phyloP scores from a whole-genome alignment of 2,888 invertebrate species.

The Laspeyria flexula region DNA sequence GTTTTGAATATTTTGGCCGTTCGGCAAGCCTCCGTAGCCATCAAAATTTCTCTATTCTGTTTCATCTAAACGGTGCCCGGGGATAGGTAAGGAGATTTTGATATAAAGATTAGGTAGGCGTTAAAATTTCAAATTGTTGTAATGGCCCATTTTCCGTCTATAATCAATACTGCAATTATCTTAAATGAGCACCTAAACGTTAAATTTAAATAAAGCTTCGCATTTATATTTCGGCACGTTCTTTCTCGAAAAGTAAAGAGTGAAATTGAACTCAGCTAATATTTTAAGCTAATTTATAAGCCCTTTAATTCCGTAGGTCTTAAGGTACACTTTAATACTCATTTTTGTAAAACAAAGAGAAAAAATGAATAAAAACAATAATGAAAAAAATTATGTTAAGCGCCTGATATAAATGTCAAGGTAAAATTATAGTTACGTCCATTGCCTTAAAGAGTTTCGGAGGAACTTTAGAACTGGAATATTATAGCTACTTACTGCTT shows the following conservation, averaged over 20 bases:
- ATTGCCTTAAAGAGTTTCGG: constrained; percentile 37
- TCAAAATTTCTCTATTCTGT: constrained; percentile 51
- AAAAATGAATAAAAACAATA: constrained; percentile 15
- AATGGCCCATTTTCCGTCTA: constrained; percentile 1
- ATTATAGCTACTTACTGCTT: constrained; percentile 1
- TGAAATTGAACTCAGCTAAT: constrained; percentile 1
- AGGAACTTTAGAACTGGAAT: constrained; percentile 31
- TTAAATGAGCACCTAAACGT: not conserved
- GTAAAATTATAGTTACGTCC: constrained; percentile 30
- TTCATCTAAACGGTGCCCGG: constrained; percentile 50
- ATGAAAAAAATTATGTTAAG: constrained; percentile 28
- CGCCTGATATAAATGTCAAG: constrained; percentile 47
- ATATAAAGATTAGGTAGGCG: constrained; percentile 49
- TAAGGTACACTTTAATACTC: no score
- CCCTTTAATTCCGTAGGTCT: no score
- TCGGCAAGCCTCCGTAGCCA: constrained; percentile 33
- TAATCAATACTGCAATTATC: constrained; percentile 1
- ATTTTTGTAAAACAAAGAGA: no score
- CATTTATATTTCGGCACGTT: not conserved
- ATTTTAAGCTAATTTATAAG: constrained; percentile 10
- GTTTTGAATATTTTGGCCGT: constrained; percentile 66
- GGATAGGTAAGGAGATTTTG: constrained; percentile 40
- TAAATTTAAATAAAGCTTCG: not conserved
- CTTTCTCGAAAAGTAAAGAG: not conserved
- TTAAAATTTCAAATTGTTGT: constrained; percentile 33